Evolutionary conservation across 2,888 invertebrate genomes (phyloP), one percentile per base, ranked within the genome.

Genomic region (Tetragnatha montana): DNA sequence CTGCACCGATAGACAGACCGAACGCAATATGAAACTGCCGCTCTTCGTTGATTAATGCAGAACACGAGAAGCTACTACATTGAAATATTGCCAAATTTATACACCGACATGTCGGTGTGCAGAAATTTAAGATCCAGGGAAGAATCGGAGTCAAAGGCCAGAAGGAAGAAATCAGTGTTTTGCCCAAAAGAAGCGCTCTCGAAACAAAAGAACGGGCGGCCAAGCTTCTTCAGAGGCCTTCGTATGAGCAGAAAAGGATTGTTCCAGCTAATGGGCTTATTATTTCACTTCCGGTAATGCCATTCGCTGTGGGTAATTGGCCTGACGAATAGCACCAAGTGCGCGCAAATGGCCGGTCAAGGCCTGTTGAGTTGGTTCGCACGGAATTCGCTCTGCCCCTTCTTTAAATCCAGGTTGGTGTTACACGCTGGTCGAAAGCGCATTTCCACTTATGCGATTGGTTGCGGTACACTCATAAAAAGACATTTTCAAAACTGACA

Each of bases 211-310:
- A 14, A 17, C 12, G 74, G 73, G 49, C 70, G 73, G 81, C 51
- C 73, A 73, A 51, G n/a, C 22, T 35, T 47, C 74, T 78, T 17
- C 21, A 74, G 82, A 60, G 21, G 73, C 74, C 47, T 47, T 35
- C 60, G 76, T 35, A 49, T 76, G 69, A 8, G 68, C 35, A 35
- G 50, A 73, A 81, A 74, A 6, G 8, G 82, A 74, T 88, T 88
- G 83, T 74, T 80, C 49, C 19, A 50, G 69, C 79, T 84, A 88
- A 88, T 88, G 88, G 84, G 74, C 74, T 82, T 82, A 84, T 88
- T 80, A 88, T 82, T 88, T 80, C 83, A 88, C 88, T 88, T 88
- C 88, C 88, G 88, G 83, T 79, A 83, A 80, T 71, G 60, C 78
- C 84, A 84, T 74, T 84, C 81, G 51, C 80, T 75, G 51, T 19